phyloP scores from a whole-genome alignment of 2,888 invertebrate species.

The Lasioglossum malachurum region DNA sequence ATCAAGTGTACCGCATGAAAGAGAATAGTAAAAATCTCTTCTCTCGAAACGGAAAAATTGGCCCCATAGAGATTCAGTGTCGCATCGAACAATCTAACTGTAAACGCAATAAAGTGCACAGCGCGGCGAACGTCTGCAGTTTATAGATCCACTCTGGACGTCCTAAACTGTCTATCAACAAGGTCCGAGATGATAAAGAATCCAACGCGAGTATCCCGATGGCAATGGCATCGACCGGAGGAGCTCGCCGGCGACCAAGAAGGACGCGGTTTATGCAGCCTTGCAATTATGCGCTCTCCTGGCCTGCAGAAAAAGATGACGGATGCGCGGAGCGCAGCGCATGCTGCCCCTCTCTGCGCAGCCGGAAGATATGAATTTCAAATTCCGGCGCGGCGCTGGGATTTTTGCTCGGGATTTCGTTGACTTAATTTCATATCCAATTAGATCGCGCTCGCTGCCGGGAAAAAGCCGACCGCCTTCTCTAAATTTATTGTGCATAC shows the following conservation, averaged over 20 bases:
- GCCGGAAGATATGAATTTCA: conserved; percentile 81
- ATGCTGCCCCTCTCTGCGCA: conserved; percentile 66
- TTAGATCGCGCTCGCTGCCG: conserved; percentile 76
- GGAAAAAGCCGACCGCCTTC: conserved; percentile 52
- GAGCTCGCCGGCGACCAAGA: conserved; percentile 33
- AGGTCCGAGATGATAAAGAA: conserved; percentile 10
- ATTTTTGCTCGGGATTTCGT: conserved; percentile 82
- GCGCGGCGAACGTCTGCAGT: background rate
- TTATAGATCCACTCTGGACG: background rate
- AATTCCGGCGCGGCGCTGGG: conserved; percentile 70
- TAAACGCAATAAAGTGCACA: background rate
- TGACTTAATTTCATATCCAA: conserved; percentile 84
- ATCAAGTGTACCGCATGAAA: background rate
- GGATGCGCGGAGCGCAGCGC: conserved; percentile 73
- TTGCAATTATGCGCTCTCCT: conserved; percentile 76
- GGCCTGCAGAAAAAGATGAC: conserved; percentile 80
- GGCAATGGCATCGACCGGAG: conserved; percentile 39
- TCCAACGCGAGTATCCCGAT: conserved; percentile 3
- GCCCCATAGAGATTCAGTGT: background rate
- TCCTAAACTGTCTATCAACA: background rate
- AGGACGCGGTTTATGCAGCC: conserved; percentile 68
- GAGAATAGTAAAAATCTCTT: background rate
- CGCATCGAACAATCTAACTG: background rate
- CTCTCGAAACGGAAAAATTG: background rate
- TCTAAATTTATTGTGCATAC: conserved; percentile 25